Conservation (phyloP, 2,888 invertebrate species). For the Leucophenga montana region DNA sequence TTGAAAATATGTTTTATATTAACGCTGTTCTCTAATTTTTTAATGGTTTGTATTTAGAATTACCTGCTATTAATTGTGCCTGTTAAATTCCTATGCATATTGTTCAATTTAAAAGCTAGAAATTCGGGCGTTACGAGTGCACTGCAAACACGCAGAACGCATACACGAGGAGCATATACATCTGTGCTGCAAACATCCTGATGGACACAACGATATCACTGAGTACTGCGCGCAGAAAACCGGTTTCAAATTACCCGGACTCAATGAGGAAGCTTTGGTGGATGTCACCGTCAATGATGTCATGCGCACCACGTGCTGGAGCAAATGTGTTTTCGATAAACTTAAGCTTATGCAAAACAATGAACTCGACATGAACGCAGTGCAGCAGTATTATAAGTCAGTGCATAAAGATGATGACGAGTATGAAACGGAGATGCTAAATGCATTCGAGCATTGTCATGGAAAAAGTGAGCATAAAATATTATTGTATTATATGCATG, state of each 20-base stretch:
- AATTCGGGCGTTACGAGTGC: slow-evolving; percentile 27
- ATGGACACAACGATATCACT: slow-evolving; percentile 56
- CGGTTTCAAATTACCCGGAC: slow-evolving; percentile 51
- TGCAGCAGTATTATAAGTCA: slow-evolving; percentile 46
- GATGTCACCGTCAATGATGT: slow-evolving; percentile 55
- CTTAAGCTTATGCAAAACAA: slow-evolving; percentile 47
- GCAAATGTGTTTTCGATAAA: slow-evolving; percentile 57
- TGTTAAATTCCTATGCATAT: too few relatives aligned
- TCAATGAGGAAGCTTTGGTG: slow-evolving; percentile 52
- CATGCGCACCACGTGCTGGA: slow-evolving; percentile 53
- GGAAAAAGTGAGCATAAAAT: slow-evolving; percentile 43
- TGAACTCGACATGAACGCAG: slow-evolving; percentile 51
- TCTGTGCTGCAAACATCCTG: slow-evolving; percentile 60
- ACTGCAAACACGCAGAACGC: slow-evolving; percentile 49
- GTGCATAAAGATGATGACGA: slow-evolving; percentile 53
- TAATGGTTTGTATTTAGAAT: too few relatives aligned
- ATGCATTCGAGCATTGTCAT: slow-evolving; percentile 54
- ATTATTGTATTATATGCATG: neutral
- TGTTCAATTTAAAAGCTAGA: neutral
- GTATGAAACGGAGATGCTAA: slow-evolving; percentile 58
- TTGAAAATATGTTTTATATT: too few relatives aligned
- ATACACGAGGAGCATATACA: slow-evolving; percentile 62
- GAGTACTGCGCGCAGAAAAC: slow-evolving; percentile 52
- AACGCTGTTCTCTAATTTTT: too few relatives aligned
- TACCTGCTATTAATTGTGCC: too few relatives aligned